Base-by-base conservation (phyloP, 1,140 invertebrate species). In the Holotrichia oblita region DNA sequence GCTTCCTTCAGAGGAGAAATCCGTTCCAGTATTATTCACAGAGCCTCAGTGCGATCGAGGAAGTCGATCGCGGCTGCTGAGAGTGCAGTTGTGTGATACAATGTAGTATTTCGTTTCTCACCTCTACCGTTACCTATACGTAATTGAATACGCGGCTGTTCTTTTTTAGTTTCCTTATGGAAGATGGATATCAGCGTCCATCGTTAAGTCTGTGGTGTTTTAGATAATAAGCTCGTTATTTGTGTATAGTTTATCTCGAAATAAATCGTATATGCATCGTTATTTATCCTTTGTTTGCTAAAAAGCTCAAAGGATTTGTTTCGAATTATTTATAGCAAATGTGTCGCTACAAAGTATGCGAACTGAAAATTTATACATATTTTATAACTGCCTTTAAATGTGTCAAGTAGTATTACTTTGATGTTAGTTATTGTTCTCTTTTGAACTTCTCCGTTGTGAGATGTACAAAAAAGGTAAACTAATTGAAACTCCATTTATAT, bases 1-100 rank as follows among this genome's bases (percentile, higher is more conserved):
- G 90, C 91, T 0, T 93, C 92, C 0, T 87, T 91, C 2, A 87
- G 92, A 41, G 93, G 92, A 0, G 93, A 93, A 83, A 87, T 91
- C 12, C 87, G 92, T 59, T 93, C 92, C 9, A 93, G 90, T 79
- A 90, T 93, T 83, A 89, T 93, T 78, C 89, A 91, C 72, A 80
- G 83, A 9, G 79, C 81, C 4, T 85, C 84, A 10, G 77, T 85
- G 27, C 55, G 83, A 77, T 84, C 84, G 7, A 76, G 84, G 79
- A 82, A 80, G 34, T 78, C 81, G 14, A 75, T 76, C 3, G 42
- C 59, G 74, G 74, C 79, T 78, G 76, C 80, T 14, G 78, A 81
- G 78, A 76, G 74, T 69, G 42, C 34, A 48, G 40, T 72, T n/a
- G 77, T 78, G 8, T 69, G 61, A 69, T 69, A 34, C 20, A 69